Conservation (phyloP, 2,888 invertebrate species). For the Watsonalla cultraria region DNA sequence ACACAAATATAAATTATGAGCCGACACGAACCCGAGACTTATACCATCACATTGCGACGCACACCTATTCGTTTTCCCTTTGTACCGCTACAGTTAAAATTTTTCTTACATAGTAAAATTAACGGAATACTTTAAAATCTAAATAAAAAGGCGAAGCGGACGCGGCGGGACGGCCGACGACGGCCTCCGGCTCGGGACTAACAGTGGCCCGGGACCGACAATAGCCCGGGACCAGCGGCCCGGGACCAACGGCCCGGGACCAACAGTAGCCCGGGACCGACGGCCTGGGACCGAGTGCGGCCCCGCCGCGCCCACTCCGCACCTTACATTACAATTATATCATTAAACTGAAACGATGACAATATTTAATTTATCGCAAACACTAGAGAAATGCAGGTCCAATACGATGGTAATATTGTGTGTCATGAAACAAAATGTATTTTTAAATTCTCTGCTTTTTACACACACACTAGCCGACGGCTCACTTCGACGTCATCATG, state of each 20-base stretch:
- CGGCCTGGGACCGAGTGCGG: not conserved
- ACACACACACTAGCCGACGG: slow-evolving; percentile 83
- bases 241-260: slow-evolving; percentile 9
- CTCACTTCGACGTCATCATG: slow-evolving; percentile 99
- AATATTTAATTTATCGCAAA: slow-evolving; percentile 78
- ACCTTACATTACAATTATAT: slow-evolving; percentile 44
- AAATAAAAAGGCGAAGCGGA: slow-evolving; percentile 59
- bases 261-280: slow-evolving; percentile 2
- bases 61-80: slow-evolving; percentile 67
- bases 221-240: not conserved
- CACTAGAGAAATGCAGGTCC: slow-evolving; percentile 81
- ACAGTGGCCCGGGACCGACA: slow-evolving; percentile 3
- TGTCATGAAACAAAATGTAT: slow-evolving; percentile 81
- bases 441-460: slow-evolving; percentile 80
- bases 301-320: slow-evolving; percentile 27
- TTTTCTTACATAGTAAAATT: slow-evolving; percentile 74
- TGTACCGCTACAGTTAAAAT: slow-evolving; percentile 70
- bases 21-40: slow-evolving; percentile 52
- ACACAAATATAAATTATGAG: slow-evolving; percentile 61
- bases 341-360: slow-evolving; percentile 75
- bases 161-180: slow-evolving; percentile 8
- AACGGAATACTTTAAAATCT: slow-evolving; percentile 78
- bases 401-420: slow-evolving; percentile 80
- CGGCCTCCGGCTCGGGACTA: slow-evolving; percentile 4
- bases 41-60: slow-evolving; percentile 68